Percentiles rank a stretch among this genome's conserved stretches.
Evolutionary conservation across 2,113 vertebrate genomes (phyloP).

Genomic region (Poecilia latipinna): DNA sequence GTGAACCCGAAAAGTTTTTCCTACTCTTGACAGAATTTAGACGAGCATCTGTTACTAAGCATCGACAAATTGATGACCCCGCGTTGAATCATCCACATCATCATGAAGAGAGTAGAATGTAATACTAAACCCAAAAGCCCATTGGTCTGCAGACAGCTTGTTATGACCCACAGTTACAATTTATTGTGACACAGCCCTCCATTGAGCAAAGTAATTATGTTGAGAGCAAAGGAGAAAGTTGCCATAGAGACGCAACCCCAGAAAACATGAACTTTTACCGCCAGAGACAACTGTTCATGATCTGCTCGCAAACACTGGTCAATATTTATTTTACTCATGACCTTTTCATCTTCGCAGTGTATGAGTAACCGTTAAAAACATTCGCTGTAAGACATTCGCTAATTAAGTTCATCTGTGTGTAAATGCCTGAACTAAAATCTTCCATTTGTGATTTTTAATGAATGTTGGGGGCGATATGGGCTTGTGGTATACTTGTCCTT

Average conservation of each 20-base stretch:
- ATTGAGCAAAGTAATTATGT: slow-evolving; percentile 13
- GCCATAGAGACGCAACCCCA: slow-evolving; percentile 4
- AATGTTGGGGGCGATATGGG: too few species aligned
- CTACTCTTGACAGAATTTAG: not conserved
- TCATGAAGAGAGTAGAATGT: not conserved
- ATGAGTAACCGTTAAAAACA: not conserved
- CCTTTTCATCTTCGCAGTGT: not conserved
- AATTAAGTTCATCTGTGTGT: too few species aligned
- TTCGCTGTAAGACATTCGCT: too few species aligned
- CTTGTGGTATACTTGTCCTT: too few species aligned
- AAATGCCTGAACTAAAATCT: too few species aligned
- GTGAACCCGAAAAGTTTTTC: too few species aligned
- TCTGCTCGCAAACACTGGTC: not conserved
- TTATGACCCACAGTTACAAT: slow-evolving; percentile 17
- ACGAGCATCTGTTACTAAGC: not conserved
- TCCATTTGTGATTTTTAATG: too few species aligned
- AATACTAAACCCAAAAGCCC: not conserved
- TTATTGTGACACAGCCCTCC: slow-evolving; percentile 3
- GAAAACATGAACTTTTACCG: slow-evolving; percentile 11
- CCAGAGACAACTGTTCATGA: not conserved
- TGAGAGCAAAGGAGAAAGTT: slow-evolving; percentile 10
- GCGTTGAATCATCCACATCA: not conserved
- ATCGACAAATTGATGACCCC: slow-evolving; percentile 6
- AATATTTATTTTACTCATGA: not conserved
- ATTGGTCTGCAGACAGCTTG: slow-evolving; percentile 6